A percentile compares a stretch with the other conserved stretches of the same genome.
Evolutionary conservation across 2,797 vertebrate species (phyloP).

Genomic region (Tangara arthus): DNA sequence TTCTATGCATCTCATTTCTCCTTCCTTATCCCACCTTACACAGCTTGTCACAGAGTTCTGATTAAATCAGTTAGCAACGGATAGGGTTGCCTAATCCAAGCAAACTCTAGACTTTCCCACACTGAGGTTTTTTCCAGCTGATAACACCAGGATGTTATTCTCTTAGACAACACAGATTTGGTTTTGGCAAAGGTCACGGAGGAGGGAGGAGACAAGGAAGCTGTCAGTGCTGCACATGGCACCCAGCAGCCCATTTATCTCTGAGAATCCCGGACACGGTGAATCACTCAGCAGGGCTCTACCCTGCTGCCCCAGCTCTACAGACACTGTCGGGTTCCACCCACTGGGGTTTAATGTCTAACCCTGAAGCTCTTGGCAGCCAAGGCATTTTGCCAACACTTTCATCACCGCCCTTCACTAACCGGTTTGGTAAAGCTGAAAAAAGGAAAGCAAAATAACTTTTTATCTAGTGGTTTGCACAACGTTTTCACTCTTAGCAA

Average conservation of each 20-base stretch:
- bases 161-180: not conserved
- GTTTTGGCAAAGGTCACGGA: not conserved
- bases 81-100: slow-evolving; percentile 31
- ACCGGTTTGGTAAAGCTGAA: not conserved
- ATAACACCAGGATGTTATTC: slow-evolving; percentile 35
- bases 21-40: not conserved
- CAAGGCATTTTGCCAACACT: not conserved
- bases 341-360: slow-evolving; percentile 5
- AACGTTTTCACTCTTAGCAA: not conserved
- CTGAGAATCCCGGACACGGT: not conserved
- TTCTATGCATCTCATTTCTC: not conserved
- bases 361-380: not conserved
- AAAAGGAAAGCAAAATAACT: not conserved
- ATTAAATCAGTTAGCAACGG: slow-evolving; percentile 7
- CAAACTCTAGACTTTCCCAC: slow-evolving; percentile 3
- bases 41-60: not conserved
- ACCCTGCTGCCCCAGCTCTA: not conserved
- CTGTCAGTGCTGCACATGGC: not conserved
- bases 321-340: not conserved
- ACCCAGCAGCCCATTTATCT: not conserved
- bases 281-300: not conserved
- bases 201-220: slow-evolving; percentile 33
- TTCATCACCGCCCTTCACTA: not conserved
- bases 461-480: not conserved
- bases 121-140: not conserved